Evolutionary conservation across 2,888 invertebrate genomes (phyloP).

Genomic region (Elegia similella): DNA sequence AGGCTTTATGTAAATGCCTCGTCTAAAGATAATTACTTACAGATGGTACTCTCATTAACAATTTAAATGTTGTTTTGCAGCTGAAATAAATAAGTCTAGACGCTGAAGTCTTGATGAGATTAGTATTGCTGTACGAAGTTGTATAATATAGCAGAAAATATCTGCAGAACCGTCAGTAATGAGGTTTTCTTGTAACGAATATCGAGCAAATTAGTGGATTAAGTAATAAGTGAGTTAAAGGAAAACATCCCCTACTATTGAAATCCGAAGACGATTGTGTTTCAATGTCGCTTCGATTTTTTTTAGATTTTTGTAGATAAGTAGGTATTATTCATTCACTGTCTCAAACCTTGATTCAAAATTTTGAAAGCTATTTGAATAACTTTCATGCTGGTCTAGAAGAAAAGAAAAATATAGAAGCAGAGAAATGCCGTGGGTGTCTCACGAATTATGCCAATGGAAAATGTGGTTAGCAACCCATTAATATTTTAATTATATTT

Average conservation of each 20-base stretch:
- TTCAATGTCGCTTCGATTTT: background rate
- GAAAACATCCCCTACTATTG: constrained; percentile 31
- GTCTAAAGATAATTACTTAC: constrained; percentile 17
- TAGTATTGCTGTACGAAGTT: background rate
- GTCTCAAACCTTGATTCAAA: no score
- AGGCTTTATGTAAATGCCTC: constrained; percentile 28
- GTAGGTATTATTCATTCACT: no score
- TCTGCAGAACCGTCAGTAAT: constrained; percentile 28
- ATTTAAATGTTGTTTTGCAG: background rate
- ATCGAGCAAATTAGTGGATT: constrained; percentile 46
- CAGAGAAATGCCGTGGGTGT: no score
- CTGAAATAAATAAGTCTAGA: background rate
- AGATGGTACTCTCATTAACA: background rate
- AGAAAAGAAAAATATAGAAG: no score
- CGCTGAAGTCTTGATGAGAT: background rate
- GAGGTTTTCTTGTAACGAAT: constrained; percentile 41
- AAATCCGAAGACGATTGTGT: constrained; percentile 19
- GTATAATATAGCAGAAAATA: background rate
- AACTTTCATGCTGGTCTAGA: no score
- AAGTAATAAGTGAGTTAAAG: constrained; percentile 43
- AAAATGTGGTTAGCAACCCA: no score
- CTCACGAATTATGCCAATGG: no score
- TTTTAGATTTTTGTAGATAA: no score
- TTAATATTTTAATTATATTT: no score
- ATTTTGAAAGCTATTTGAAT: no score